Percentiles rank a stretch among this genome's conserved stretches.
Evolutionary conservation across 2,113 vertebrate genomes (phyloP).

Genomic region (Himantopus leucocephalus): DNA sequence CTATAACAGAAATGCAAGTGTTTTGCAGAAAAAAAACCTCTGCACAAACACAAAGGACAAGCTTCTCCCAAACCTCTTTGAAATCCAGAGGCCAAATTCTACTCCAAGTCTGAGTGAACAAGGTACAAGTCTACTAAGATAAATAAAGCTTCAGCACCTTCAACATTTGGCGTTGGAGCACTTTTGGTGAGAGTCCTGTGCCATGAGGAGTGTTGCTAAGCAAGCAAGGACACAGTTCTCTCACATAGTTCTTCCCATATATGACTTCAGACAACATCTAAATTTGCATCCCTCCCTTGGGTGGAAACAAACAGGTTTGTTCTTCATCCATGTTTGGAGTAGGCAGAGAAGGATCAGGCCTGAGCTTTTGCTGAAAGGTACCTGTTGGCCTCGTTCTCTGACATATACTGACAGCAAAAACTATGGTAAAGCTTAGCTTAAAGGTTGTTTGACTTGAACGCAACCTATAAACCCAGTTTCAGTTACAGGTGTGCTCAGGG

Average conservation of each 20-base stretch:
- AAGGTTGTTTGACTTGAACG: not conserved
- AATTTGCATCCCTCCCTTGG: not conserved
- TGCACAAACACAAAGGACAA: not conserved
- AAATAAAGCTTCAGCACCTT: not conserved
- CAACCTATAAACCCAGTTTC: not conserved
- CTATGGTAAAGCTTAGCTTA: not conserved
- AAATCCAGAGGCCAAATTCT: not conserved
- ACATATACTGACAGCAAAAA: not conserved
- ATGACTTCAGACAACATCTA: not conserved
- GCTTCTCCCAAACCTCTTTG: not conserved
- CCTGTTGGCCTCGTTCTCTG: not conserved
- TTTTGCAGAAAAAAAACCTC: not conserved
- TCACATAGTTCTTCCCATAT: not conserved
- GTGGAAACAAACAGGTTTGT: not conserved
- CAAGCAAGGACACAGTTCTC: not conserved
- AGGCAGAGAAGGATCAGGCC: not conserved
- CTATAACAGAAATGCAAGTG: not conserved
- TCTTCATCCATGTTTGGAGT: not conserved
- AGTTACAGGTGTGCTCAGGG: not conserved
- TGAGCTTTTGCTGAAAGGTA: not conserved
- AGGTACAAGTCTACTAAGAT: not conserved
- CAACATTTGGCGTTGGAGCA: not conserved
- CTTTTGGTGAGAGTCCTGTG: not conserved
- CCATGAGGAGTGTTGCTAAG: not conserved
- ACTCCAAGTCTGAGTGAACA: not conserved